Conservation (phyloP, 2,113 vertebrate species). For the Colossoma macropomum region DNA sequence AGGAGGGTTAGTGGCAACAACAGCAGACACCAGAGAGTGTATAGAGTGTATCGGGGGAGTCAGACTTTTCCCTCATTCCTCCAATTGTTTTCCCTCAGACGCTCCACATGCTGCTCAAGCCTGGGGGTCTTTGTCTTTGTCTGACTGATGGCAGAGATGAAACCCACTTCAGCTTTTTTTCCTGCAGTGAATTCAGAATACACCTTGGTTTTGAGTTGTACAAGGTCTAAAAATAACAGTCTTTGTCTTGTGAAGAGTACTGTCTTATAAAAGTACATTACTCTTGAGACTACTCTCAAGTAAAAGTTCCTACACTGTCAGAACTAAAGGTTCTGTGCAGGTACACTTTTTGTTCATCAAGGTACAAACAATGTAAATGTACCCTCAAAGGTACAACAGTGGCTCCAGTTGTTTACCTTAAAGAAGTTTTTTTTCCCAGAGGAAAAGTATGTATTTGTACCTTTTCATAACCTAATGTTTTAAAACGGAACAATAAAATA, state of each 20-base stretch:
- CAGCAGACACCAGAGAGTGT: slow-evolving; percentile 64
- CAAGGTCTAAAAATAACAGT: background rate
- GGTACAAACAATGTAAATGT: too few relatives aligned
- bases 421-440: too few relatives aligned
- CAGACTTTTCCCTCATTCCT: slow-evolving; percentile 67
- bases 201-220: background rate
- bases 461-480: too few relatives aligned
- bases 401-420: too few relatives aligned
- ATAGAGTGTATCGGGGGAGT: slow-evolving; percentile 66
- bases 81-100: slow-evolving; percentile 69
- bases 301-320: background rate
- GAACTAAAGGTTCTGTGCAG: too few relatives aligned
- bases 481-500: too few relatives aligned
- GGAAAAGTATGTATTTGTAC: too few relatives aligned
- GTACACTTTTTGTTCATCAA: too few relatives aligned
- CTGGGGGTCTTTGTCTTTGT: slow-evolving; percentile 66
- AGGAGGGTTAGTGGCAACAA: slow-evolving; percentile 69
- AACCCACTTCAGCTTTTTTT: background rate
- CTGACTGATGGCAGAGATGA: slow-evolving; percentile 57
- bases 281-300: background rate
- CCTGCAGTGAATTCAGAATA: background rate
- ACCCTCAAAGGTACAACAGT: too few relatives aligned
- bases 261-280: background rate
- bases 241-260: background rate
- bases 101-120: slow-evolving; percentile 66